phyloP scores from a whole-genome alignment of 2,113 vertebrate species.

The Prunella himalayana region DNA sequence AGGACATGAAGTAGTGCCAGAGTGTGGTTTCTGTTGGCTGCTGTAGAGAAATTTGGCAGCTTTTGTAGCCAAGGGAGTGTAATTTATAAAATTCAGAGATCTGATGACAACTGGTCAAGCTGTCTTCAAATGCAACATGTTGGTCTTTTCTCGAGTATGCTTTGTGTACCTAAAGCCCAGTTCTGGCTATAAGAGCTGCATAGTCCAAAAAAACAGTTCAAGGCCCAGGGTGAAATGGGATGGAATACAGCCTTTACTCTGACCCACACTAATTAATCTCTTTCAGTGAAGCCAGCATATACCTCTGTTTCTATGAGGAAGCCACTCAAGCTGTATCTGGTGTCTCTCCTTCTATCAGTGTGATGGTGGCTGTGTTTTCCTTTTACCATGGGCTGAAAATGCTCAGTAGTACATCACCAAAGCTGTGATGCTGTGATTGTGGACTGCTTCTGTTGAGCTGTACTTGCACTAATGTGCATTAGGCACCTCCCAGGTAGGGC shows the following conservation, averaged over 20 bases:
- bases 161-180: fast-evolving
- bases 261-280: not conserved
- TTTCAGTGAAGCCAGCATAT: not conserved
- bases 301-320: not conserved
- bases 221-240: not conserved
- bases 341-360: not conserved
- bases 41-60: not conserved
- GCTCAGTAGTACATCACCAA: not conserved
- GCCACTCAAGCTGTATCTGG: not conserved
- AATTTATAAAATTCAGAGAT: not conserved
- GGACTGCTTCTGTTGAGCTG: not conserved
- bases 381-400: not conserved
- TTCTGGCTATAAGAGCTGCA: not conserved
- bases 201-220: not conserved
- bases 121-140: not conserved
- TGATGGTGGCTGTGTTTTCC: not conserved
- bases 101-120: not conserved
- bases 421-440: not conserved
- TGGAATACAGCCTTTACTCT: not conserved
- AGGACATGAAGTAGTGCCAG: not conserved
- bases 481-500: not conserved
- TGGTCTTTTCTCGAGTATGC: not conserved
- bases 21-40: not conserved
- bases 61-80: not conserved
- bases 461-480: not conserved